These are phyloP conservation scores for Eupleurogrammus muticus DNA, from an alignment of 2,797 vertebrate species.

Conservation along the genomic window DNA sequence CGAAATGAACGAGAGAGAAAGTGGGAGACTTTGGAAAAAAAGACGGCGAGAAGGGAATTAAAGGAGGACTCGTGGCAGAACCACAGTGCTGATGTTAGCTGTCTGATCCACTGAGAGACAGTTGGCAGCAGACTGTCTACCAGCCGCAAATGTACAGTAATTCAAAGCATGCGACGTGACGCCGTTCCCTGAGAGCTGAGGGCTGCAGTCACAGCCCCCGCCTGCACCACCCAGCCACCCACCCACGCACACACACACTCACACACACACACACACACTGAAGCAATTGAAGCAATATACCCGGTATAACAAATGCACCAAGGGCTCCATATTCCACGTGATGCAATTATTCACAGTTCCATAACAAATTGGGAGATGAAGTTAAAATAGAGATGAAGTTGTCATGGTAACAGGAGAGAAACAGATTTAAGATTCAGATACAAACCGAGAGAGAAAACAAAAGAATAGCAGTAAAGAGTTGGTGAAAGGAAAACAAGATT, in stretches of 20 bases:
- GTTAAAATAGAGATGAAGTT: slow-evolving; percentile 36
- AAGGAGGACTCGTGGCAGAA: slow-evolving; percentile 65
- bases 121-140: slow-evolving; percentile 78
- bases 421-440: slow-evolving; percentile 32
- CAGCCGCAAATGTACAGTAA: slow-evolving; percentile 83
- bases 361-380: slow-evolving; percentile 60
- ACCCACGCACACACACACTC: slow-evolving; percentile 15
- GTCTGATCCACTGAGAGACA: slow-evolving; percentile 79
- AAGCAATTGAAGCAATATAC: slow-evolving; percentile 36
- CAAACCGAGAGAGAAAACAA: slow-evolving; percentile 43
- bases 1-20: slow-evolving; percentile 5
- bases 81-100: slow-evolving; percentile 72
- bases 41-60: slow-evolving; percentile 53
- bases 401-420: slow-evolving; percentile 24
- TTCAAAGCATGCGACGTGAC: slow-evolving; percentile 84
- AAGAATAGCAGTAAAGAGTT: slow-evolving; percentile 39
- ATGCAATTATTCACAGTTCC: slow-evolving; percentile 77
- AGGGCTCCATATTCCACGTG: slow-evolving; percentile 64
- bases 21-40: slow-evolving; percentile 58
- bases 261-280: slow-evolving; percentile 30
- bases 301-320: slow-evolving; percentile 57
- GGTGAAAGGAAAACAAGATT: slow-evolving; percentile 69
- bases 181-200: slow-evolving; percentile 62
- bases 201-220: slow-evolving; percentile 57
- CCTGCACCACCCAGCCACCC: slow-evolving; percentile 32